Evolutionary conservation across 2,888 invertebrate genomes (phyloP), one percentile per base, ranked within the genome.

Genomic region (Glomeris marginata): DNA sequence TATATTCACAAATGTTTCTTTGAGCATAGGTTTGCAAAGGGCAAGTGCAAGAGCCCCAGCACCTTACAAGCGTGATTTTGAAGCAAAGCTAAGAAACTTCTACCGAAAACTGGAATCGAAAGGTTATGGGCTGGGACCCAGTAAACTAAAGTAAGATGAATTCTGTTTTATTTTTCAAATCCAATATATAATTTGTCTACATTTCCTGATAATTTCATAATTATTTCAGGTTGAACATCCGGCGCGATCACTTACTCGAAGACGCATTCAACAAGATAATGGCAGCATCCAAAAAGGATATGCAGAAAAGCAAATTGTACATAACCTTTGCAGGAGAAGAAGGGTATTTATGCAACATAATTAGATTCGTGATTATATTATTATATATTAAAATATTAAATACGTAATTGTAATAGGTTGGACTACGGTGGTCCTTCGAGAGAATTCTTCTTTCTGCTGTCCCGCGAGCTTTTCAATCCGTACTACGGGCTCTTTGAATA

Each of bases 401-500:
- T 5, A 5, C 21, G 22, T 40, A 40, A 34, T 2, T 22, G 20
- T 40, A 62, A 33, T 59, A 71, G 70, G 33, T 71, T 97, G 52
- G 97, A 97, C 72, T 97, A 97, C 68, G 95, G 97, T 41, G 97
- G 97, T 1, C 95, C 95, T 1, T 92, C 92, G 11, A 74, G 94
- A 28, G 97, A 97, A 71, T 94, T 97, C 72, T 97, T 97, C 77
- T 95, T 94, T 69, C 77, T 97, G 28, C 73, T 97, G n/a, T 95
- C 94, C 1, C 74, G 95, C 48, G 92, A 97, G 66, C 76, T 97
- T 10, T 97, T 97, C 72, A 95, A 97, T 74, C 97, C 97, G 0
- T 95, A 95, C 69, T 95, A 97, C 62, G 95, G 95, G 1, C 76
- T 95, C 52, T 97, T 97, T 69, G 95, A 97, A 70, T 97, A 97